Base-by-base conservation (phyloP, 2,113 vertebrate species). In the Centropus unirufus region DNA sequence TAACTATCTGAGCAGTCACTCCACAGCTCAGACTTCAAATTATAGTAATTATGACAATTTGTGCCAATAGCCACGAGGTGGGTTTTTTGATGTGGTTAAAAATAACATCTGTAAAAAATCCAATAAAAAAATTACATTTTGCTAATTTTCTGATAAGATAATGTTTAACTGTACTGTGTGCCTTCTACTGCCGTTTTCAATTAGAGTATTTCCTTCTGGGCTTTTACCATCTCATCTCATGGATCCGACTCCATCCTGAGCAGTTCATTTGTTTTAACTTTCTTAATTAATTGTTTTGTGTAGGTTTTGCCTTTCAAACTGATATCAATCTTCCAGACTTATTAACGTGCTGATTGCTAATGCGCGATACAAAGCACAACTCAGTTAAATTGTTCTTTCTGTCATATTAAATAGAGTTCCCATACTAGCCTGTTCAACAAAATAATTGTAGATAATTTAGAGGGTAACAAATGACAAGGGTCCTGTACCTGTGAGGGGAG, bases 101-200 rank as follows among this genome's bases (percentile, higher is more conserved):
- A 98, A 98, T 98, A 98, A 98, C 97, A 98, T 98, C 98, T 98
- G 97, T 98, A 98, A 98, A 98, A 98, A 97, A 98, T 96, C 96
- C 97, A 97, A 98, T 97, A 98, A 98, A 98, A 96, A 98, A 98
- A 98, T 98, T 98, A 98, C 98, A 97, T 98, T 98, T 97, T 98
- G 97, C 97, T 98, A 98, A 98, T 98, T 98, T 98, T 98, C 98
- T 98, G 98, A 98, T 98, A 98, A 98, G 98, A 98, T 98, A 98
- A 97, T 97, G 88, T 96, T 97, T 95, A 97, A 97, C 97, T 97
- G 97, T 96, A 93, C 93, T 90, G 78, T 91, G 90, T 97, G 96
- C 87, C 96, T 98, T 97, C 87, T 73, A 92, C 93, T 8, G 88
- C 94, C 68, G 30, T 98, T 98, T 98, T 98, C 98, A 98, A 98